Percentiles rank a stretch among this genome's conserved stretches.
Evolutionary conservation across 2,797 vertebrate genomes (phyloP).

Genomic region (Glyptemys insculpta): DNA sequence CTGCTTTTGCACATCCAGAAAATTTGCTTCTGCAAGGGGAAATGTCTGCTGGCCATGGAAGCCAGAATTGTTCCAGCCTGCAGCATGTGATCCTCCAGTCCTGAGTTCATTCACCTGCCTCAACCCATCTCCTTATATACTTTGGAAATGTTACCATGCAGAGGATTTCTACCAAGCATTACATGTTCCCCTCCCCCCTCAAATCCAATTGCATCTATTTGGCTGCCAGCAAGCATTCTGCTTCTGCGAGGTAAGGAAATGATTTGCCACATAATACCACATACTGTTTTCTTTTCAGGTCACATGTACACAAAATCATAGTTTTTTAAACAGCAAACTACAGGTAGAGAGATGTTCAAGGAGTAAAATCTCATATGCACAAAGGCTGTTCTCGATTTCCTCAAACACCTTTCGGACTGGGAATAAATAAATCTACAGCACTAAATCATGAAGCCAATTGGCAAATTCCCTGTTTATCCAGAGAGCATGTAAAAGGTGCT

Average conservation of each 20-base stretch:
- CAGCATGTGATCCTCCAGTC: background rate
- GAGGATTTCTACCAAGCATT: background rate
- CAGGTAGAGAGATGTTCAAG: background rate
- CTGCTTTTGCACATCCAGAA: background rate
- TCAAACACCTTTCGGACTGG: background rate
- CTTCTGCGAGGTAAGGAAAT: background rate
- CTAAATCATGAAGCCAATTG: background rate
- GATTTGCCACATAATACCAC: background rate
- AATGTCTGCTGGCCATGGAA: background rate
- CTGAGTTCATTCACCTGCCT: background rate
- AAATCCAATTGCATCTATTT: background rate
- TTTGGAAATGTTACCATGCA: background rate
- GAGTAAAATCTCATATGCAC: background rate
- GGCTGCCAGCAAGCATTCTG: background rate
- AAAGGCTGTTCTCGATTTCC: background rate
- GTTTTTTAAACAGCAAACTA: background rate
- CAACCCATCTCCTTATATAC: background rate
- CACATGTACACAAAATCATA: background rate
- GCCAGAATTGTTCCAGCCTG: background rate
- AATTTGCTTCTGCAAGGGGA: background rate
- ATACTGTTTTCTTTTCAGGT: background rate
- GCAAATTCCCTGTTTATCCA: background rate
- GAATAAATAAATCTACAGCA: background rate
- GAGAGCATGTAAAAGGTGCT: background rate
- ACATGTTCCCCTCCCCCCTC: background rate